Percentiles rank a stretch among this genome's conserved stretches.
phyloP scores from a whole-genome alignment of 2,113 vertebrate genomes.

The Pseudopodoces humilis region DNA sequence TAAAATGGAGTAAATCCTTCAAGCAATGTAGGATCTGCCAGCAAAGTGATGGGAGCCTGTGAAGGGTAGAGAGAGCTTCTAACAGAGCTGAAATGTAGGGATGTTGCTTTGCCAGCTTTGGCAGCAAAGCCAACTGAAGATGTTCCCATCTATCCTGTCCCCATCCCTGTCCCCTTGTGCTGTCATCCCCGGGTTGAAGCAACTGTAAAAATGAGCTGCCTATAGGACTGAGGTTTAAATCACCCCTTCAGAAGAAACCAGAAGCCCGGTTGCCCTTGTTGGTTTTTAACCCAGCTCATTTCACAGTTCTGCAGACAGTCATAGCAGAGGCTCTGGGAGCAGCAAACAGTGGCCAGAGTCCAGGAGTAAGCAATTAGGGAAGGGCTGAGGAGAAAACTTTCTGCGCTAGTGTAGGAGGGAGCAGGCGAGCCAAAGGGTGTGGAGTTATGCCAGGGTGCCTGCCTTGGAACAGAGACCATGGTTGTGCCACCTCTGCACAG shows the following conservation, averaged over 20 bases:
- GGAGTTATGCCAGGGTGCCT: neutral
- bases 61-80: neutral
- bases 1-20: neutral
- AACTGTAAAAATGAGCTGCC: neutral
- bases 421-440: fast-evolving
- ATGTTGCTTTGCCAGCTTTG: neutral
- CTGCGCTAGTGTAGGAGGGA: fast-evolving
- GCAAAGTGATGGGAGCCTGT: neutral
- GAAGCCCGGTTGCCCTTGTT: neutral
- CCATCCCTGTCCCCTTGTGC: neutral
- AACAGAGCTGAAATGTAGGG: neutral
- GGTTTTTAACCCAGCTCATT: neutral
- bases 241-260: neutral
- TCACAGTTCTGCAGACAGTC: neutral
- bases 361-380: neutral
- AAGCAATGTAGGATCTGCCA: neutral
- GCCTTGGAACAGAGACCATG: neutral
- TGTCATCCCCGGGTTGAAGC: neutral
- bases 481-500: neutral
- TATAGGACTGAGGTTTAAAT: neutral
- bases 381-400: neutral
- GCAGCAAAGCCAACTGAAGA: neutral
- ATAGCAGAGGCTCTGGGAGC: neutral
- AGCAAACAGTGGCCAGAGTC: neutral
- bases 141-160: neutral